Conservation (phyloP, 2,797 vertebrate genomes). For the Apodemus agrarius region DNA sequence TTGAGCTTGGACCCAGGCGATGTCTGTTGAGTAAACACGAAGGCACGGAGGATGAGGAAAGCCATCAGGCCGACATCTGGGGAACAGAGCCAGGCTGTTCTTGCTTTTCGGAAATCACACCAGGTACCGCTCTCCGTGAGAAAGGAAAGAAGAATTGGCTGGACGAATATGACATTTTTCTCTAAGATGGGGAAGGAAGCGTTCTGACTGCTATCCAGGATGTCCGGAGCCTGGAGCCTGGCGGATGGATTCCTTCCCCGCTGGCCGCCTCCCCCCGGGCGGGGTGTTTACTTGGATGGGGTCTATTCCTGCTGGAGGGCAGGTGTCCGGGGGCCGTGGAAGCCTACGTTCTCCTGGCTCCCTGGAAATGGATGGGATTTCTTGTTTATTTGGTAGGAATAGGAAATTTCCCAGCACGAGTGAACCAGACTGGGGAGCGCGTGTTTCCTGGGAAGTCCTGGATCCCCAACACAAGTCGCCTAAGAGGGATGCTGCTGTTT, state of each 20-base stretch:
- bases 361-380: slow-evolving; percentile 73
- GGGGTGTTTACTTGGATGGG: slow-evolving; percentile 86
- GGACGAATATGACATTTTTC: slow-evolving; percentile 84
- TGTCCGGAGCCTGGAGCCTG: slow-evolving; percentile 87
- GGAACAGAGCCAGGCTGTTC: slow-evolving; percentile 64
- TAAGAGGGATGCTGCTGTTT: not conserved
- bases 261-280: slow-evolving; percentile 75
- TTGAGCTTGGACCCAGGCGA: not conserved
- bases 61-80: not conserved
- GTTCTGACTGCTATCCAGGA: slow-evolving; percentile 84
- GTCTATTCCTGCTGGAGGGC: slow-evolving; percentile 85
- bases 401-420: slow-evolving; percentile 72
- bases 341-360: not conserved
- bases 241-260: slow-evolving; percentile 82
- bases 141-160: slow-evolving; percentile 85
- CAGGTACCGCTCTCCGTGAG: slow-evolving; percentile 54
- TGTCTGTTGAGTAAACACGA: not conserved
- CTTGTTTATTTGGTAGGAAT: slow-evolving; percentile 75
- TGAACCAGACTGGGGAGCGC: not conserved
- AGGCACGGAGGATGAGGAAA: not conserved
- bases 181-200: slow-evolving; percentile 87
- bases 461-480: slow-evolving; percentile 36
- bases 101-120: slow-evolving; percentile 53
- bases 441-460: slow-evolving; percentile 17
- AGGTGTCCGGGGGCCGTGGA: slow-evolving; percentile 84